Evolutionary conservation across 23 tunicate species (phyloP).

Genomic region (Halocynthia roretzi): DNA sequence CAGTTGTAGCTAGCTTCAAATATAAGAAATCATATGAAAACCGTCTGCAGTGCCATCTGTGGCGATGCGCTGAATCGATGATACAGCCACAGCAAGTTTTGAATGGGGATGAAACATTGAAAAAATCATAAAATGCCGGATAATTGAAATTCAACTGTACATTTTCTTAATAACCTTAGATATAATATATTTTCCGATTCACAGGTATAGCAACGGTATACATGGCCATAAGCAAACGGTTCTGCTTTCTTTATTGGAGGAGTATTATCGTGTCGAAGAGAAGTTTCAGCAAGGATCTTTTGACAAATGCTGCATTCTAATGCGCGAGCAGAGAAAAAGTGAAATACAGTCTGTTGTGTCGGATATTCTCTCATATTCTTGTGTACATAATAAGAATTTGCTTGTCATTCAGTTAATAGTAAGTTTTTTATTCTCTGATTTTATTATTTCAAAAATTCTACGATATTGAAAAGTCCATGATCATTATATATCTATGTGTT

Average conservation of each 20-base stretch:
- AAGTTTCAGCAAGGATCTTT: slow-evolving; percentile 92
- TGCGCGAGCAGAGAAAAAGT: slow-evolving; percentile 71
- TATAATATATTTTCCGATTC: not conserved
- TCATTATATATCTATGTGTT: not conserved
- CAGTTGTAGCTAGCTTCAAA: too few species aligned
- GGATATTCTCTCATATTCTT: slow-evolving; percentile 83
- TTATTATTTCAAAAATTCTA: not conserved
- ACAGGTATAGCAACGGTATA: slow-evolving; percentile 85
- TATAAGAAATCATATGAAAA: too few species aligned
- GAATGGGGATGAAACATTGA: too few species aligned
- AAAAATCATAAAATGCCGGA: too few species aligned
- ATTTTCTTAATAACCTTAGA: too few species aligned
- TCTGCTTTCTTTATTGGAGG: slow-evolving; percentile 48
- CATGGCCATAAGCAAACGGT: slow-evolving; percentile 87
- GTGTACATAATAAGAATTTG: slow-evolving; percentile 53
- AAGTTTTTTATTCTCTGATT: slow-evolving; percentile 29
- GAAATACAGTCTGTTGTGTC: slow-evolving; percentile 58
- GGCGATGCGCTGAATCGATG: too few species aligned
- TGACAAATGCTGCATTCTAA: slow-evolving; percentile 79
- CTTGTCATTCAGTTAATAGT: slow-evolving; percentile 79
- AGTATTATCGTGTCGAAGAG: slow-evolving; percentile 82
- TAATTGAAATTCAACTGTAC: too few species aligned
- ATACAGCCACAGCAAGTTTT: too few species aligned
- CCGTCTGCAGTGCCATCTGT: too few species aligned
- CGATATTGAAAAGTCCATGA: not conserved